Evolutionary conservation across 2,888 invertebrate species (phyloP).

Genomic region (Deladenus siricidicola): DNA sequence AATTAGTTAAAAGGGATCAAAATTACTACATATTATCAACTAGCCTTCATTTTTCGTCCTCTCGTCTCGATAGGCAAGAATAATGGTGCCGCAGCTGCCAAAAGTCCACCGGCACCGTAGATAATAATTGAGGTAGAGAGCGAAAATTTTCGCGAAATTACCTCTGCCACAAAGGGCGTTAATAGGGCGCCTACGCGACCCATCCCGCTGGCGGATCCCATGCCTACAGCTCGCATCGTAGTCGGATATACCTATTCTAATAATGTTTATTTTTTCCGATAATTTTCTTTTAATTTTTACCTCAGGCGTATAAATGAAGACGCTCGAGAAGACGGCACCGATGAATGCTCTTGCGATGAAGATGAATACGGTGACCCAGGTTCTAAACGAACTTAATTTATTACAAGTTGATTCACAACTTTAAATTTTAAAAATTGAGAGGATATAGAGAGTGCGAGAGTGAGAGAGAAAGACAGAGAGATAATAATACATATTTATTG

Average conservation of each 20-base stretch:
- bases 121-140: not conserved
- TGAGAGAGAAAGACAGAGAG: no score
- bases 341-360: not conserved
- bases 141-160: not conserved
- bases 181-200: not conserved
- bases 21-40: no score
- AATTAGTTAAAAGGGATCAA: no score
- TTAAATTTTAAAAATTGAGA: no score
- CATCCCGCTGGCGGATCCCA: not conserved
- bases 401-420: no score
- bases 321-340: not conserved
- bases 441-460: no score
- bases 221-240: not conserved
- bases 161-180: not conserved
- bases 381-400: not conserved
- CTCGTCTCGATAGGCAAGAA: not conserved
- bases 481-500: no score
- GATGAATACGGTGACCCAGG: not conserved
- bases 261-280: not conserved
- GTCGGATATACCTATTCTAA: not conserved
- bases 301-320: not conserved
- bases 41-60: not conserved
- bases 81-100: not conserved
- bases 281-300: not conserved
- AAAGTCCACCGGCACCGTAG: not conserved